Evolutionary conservation across 2,113 vertebrate genomes (phyloP).

Genomic region (Phalacrocorax pelagicus): DNA sequence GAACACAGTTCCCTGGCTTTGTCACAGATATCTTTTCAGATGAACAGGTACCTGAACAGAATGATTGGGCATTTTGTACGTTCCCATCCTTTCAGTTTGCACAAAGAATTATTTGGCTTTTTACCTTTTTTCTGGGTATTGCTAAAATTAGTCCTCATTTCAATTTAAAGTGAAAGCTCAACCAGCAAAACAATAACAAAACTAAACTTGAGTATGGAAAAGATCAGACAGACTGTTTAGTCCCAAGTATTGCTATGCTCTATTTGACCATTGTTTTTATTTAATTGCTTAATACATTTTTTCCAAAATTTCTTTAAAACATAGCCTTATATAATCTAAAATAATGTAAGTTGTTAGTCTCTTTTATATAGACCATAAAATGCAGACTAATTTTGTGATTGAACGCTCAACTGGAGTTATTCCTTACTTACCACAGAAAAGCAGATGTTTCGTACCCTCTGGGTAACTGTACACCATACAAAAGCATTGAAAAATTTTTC

Average conservation of each 20-base stretch:
- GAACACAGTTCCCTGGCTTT: background rate
- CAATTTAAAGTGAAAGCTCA: background rate
- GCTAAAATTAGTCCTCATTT: background rate
- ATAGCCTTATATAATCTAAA: background rate
- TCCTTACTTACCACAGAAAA: conserved; percentile 20
- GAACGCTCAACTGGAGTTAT: background rate
- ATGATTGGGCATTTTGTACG: background rate
- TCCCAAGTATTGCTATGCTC: background rate
- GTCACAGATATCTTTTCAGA: background rate
- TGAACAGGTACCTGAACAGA: background rate
- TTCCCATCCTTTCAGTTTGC: background rate
- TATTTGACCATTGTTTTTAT: background rate
- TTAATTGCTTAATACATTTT: background rate
- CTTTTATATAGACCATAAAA: background rate
- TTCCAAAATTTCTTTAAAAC: background rate
- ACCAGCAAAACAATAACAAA: background rate
- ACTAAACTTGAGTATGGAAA: background rate
- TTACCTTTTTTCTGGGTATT: background rate
- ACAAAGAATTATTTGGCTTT: background rate
- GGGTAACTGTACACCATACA: background rate
- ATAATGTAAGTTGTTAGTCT: background rate
- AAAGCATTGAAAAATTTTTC: background rate
- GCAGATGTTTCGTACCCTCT: conserved; percentile 36
- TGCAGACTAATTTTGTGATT: conserved; percentile 8
- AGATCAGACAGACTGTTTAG: background rate